Percentiles rank a stretch among this genome's conserved stretches.
Evolutionary conservation across 1,140 invertebrate genomes (phyloP).

Genomic region (Ylistrum balloti): DNA sequence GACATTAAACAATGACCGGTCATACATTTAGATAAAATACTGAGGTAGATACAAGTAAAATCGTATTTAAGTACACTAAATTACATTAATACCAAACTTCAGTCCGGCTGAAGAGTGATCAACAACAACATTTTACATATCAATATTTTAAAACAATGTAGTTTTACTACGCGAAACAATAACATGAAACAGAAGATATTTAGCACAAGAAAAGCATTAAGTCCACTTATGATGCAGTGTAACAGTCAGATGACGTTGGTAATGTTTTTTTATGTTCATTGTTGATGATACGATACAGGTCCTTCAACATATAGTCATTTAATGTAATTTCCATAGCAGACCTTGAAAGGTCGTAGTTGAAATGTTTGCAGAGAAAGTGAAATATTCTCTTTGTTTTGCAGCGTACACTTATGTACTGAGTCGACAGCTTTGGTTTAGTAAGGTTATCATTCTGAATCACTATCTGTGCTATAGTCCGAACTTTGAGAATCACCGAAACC

Average conservation of each 20-base stretch:
- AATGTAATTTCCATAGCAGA: neutral
- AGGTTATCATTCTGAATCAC: neutral
- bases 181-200: neutral
- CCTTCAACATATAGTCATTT: too few species aligned
- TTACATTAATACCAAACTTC: neutral
- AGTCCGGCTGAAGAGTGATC: neutral
- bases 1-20: neutral
- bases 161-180: neutral
- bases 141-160: neutral
- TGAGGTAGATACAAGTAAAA: neutral
- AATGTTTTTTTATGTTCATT: too few species aligned
- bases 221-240: neutral
- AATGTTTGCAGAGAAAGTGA: neutral
- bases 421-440: neutral
- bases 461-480: neutral
- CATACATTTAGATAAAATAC: neutral
- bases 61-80: neutral
- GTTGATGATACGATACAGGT: too few species aligned
- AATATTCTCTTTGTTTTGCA: neutral
- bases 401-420: slow-evolving; percentile 11
- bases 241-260: neutral
- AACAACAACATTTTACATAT: too few species aligned
- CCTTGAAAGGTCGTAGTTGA: slow-evolving; percentile 2
- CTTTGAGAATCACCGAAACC: neutral
- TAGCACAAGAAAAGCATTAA: neutral